Evolutionary conservation across 2,888 invertebrate genomes (phyloP).

Genomic region (Philereme vetulata): DNA sequence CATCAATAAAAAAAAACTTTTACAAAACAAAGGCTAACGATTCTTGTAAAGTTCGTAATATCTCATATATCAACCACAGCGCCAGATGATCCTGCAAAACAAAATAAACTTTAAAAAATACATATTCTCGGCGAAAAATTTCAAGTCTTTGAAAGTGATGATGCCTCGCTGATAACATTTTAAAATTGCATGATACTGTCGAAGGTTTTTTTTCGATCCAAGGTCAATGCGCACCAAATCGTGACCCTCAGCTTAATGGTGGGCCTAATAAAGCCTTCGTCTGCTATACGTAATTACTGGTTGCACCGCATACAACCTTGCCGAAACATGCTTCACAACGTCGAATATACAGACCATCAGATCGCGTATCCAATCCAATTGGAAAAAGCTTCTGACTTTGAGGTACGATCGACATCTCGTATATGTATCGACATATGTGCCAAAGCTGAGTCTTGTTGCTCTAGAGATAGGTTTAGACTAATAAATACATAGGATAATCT

Average conservation of each 20-base stretch:
- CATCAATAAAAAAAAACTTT: too few relatives aligned
- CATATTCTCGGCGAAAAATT: too few relatives aligned
- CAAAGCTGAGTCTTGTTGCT: neutral
- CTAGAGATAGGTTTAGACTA: neutral
- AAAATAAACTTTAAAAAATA: too few relatives aligned
- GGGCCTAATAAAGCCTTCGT: constrained; percentile 20
- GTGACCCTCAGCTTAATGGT: constrained; percentile 25
- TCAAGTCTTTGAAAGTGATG: neutral
- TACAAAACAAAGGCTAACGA: constrained; percentile 5
- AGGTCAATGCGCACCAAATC: constrained; percentile 25
- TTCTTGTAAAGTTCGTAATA: too few relatives aligned
- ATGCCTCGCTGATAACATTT: neutral
- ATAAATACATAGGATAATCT: too few relatives aligned
- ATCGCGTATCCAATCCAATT: neutral
- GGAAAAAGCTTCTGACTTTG: neutral
- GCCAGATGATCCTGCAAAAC: too few relatives aligned
- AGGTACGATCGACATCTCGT: neutral
- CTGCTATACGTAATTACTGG: constrained; percentile 32
- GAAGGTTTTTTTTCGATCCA: constrained; percentile 2
- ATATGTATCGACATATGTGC: neutral
- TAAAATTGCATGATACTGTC: neutral
- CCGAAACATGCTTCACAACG: constrained; percentile 41
- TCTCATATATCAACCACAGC: too few relatives aligned
- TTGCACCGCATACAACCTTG: constrained; percentile 37
- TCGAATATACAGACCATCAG: constrained; percentile 14